Base-by-base conservation (phyloP, 2,888 invertebrate genomes). In the Ormyrus rosae region DNA sequence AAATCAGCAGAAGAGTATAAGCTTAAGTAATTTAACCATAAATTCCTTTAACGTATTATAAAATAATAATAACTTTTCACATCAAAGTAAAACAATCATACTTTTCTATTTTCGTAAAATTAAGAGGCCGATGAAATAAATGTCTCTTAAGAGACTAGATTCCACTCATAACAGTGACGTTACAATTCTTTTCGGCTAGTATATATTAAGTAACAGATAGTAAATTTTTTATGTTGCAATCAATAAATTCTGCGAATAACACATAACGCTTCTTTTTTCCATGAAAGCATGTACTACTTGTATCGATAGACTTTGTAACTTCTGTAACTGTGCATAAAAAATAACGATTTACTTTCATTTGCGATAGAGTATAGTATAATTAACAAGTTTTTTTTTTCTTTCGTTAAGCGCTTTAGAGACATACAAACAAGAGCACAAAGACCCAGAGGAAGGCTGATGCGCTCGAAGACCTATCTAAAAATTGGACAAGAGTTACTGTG, bases 401-500 rank as follows among this genome's bases (percentile, higher is more conserved):
- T 64, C 65, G 7, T 58, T 7, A 67, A 78, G 67, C 67, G 55
- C 34, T 72, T 67, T 67, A 58, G 46, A 51, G 34, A 78, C 34
- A 72, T 78, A 65, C 34, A 72, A 68, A 67, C 19, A 19, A 50
- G 72, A 78, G 71, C 67, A 78, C 58, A 78, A 8, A 50, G 48
- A 63, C 34, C 63, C 48, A n/a, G 53, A 60, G 72, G n/a, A 78
- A 61, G 55, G 63, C 61, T 67, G 46, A 67, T 61, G 19, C 9
- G 58, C 65, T 65, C 65, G 19, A 71, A 64, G 61, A 65, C 85
- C 86, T 89, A 89, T 84, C 89, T 89, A 90, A 88, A 86, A 90
- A 90, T 88, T 91, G 90, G 90, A 90, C 90, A 90, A 90, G 90
- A 90, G 89, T 90, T 89, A 90, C 90, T 90, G 90, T 90, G 90